Evolutionary conservation across 2,113 vertebrate genomes (phyloP).

Genomic region (Taxidea taxus): DNA sequence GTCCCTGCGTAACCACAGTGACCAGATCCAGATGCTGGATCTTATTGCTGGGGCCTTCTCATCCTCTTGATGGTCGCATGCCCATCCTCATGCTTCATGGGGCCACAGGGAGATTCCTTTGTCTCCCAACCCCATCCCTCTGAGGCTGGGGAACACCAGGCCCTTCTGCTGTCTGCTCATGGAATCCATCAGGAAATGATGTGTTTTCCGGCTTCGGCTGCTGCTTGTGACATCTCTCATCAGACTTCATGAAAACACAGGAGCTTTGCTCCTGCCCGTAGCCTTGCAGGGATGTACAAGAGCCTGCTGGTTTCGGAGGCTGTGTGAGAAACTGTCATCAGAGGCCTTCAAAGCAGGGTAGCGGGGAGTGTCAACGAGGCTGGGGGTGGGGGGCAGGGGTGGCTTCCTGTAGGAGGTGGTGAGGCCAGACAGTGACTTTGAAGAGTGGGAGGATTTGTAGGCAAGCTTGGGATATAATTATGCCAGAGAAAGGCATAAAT

Average conservation of each 20-base stretch:
- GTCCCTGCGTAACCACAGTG: background rate
- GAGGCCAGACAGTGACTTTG: background rate
- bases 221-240: background rate
- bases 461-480: background rate
- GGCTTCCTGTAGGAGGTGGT: background rate
- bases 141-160: fast-evolving
- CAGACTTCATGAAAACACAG: background rate
- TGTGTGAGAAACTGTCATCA: background rate
- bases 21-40: background rate
- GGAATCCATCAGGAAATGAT: background rate
- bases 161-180: background rate
- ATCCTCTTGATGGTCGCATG: fast-evolving
- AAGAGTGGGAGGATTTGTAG: background rate
- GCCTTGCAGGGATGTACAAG: no score
- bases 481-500: background rate
- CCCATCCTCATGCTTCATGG: background rate
- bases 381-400: background rate
- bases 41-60: background rate
- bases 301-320: background rate
- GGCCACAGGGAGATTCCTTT: background rate
- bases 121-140: fast-evolving
- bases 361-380: background rate
- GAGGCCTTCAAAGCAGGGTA: background rate
- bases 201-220: fast-evolving
- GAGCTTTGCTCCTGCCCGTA: background rate